Percentiles rank a stretch among this genome's conserved stretches.
Evolutionary conservation across 2,888 invertebrate genomes (phyloP).

Genomic region (Coronaproctus castanopsis): DNA sequence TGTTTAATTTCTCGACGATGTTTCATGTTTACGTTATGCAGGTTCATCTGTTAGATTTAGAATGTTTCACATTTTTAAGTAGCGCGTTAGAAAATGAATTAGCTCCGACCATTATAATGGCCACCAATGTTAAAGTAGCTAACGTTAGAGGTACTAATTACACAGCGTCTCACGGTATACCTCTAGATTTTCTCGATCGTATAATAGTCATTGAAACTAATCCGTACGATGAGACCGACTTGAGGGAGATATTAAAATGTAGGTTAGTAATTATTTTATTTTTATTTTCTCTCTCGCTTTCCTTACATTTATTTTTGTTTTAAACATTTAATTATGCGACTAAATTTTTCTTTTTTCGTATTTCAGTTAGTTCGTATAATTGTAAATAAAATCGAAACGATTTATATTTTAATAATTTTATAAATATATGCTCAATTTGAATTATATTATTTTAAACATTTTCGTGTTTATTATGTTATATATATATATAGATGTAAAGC

Average conservation of each 20-base stretch:
- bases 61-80: slow-evolving; percentile 95
- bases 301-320: too few species aligned
- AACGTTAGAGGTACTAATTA: slow-evolving; percentile 87
- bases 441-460: too few species aligned
- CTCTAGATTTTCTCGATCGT: slow-evolving; percentile 83
- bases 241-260: slow-evolving; percentile 78
- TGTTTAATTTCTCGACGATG: too few species aligned
- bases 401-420: too few species aligned
- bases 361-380: too few species aligned
- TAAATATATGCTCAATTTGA: too few species aligned
- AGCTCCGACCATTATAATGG: slow-evolving; percentile 95
- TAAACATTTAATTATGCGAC: too few species aligned
- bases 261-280: too few species aligned
- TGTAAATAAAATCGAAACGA: too few species aligned
- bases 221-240: slow-evolving; percentile 70
- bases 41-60: slow-evolving; percentile 96
- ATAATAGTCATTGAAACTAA: slow-evolving; percentile 84
- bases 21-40: slow-evolving; percentile 24
- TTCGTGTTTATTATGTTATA: too few species aligned
- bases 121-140: slow-evolving; percentile 88
- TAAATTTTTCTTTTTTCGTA: too few species aligned
- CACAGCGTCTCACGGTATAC: slow-evolving; percentile 89
- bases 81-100: slow-evolving; percentile 92
- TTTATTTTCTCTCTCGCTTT: too few species aligned
- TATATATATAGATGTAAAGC: slow-evolving; percentile 83